Base-by-base conservation (phyloP, 2,797 vertebrate genomes). In the Anabas testudineus region DNA sequence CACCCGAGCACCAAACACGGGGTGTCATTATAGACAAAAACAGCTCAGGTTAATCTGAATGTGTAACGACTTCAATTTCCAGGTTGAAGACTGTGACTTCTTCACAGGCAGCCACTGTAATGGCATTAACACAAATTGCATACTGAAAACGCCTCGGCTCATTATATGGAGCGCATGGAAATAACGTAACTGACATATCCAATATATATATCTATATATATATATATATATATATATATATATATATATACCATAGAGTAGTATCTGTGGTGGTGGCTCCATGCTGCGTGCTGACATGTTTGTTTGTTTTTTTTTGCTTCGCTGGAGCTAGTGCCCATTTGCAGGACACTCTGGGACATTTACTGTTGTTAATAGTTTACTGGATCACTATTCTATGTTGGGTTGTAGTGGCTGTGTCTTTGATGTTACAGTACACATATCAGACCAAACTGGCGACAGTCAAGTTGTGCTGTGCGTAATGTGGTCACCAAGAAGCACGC, bases 61-160 rank as follows among this genome's bases (percentile, higher is more conserved):
- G 4, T 34, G 14, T 63, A 47, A 52, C 60, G 42, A 73, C 6
- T 61, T 61, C 47, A 70, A 77, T 32, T n/a, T 41, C 9, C 28
- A 30, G 21, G 42, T 2, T 57, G 61, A 42, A 65, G 59, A 51
- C 12, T 5, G 32, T 58, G 47, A 54, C 36, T 67, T 54, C 24
- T 53, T 67, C 41, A 67, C 39, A 69, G 21, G 26, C 56, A 34
- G 49, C 28, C 4, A 5, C 52, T 54, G 24, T 26, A 28, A 62
- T 55, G 34, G 22, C 70, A 66, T 51, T 34, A 34, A 10, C 10
- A 34, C 32, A 22, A 36, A 66, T 16, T 67, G 18, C 59, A 57
- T 70, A 49, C 71, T 56, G 34, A 59, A 28, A 9, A 43, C 46
- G 19, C 51, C 19, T 30, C 7, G 16, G 39, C 47, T 56, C 19